A percentile compares a stretch with the other conserved stretches of the same genome.
phyloP scores from a whole-genome alignment of 2,113 vertebrate genomes.

The Chamaetylas fuelleborni region DNA sequence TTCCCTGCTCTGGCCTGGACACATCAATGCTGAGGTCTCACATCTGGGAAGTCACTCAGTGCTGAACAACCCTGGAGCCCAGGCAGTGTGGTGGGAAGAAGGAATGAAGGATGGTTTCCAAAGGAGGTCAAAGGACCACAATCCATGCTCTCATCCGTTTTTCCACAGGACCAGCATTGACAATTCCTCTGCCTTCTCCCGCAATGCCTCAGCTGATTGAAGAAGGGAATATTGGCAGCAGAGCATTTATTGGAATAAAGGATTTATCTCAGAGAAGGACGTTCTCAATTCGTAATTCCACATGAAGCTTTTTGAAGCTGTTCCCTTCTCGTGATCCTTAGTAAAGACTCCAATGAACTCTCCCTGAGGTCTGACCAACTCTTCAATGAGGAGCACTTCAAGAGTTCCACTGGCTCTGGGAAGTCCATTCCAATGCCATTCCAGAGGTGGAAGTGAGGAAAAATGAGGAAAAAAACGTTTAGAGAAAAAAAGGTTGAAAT shows the following conservation, averaged over 20 bases:
- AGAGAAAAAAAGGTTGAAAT: not conserved
- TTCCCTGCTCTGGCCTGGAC: not conserved
- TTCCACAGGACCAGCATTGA: not conserved
- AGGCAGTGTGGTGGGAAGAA: not conserved
- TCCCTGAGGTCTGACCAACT: not conserved
- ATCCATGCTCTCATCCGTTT: not conserved
- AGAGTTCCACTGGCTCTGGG: not conserved
- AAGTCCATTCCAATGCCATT: not conserved
- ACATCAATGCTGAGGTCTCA: not conserved
- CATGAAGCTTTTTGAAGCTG: fast-evolving
- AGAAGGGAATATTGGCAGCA: not conserved
- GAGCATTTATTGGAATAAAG: not conserved
- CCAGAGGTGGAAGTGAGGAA: not conserved
- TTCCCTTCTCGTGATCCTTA: not conserved
- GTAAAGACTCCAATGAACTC: not conserved
- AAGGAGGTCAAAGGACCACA: not conserved
- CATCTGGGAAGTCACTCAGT: constrained; percentile 25
- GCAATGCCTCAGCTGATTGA: not conserved
- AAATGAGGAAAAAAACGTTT: not conserved
- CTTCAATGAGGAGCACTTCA: not conserved
- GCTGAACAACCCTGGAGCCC: not conserved
- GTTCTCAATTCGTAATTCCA: not conserved
- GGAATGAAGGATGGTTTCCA: not conserved
- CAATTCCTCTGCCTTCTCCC: not conserved
- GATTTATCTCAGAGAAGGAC: not conserved